Evolutionary conservation across 2,113 vertebrate species (phyloP), one percentile per base, ranked within the genome.

Genomic region (Pedetes capensis): DNA sequence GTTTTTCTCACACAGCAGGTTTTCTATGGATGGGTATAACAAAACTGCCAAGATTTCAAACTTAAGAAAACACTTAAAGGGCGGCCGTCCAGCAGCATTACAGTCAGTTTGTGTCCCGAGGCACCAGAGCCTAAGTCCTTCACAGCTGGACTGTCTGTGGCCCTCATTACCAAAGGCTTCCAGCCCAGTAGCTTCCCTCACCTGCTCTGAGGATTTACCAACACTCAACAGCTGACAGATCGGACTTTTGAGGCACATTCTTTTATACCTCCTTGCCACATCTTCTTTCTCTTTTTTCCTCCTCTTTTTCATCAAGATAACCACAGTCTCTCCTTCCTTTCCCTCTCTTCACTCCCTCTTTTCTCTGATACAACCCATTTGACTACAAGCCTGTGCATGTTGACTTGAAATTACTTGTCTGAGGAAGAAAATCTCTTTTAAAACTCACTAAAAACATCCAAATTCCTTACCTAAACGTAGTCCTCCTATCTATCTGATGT

Each of bases 11-110:
- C 6, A 5, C 84, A 92, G 87, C 96, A 59, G 3, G 25, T 95
- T 96, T 97, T 94, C 94, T 89, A 3, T 25, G 83, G 84, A 71
- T 20, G 78, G 8, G 1, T 81, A 34, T 92, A 64, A 90, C 29
- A 74, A 84, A 91, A 89, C 91, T 42, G 49, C 82, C 97, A 97
- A 96, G 93, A 91, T 37, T 92, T 96, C 93, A 96, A 63, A 29
- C 94, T 95, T 53, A 93, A 79, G 49, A 96, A 96, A 97, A 89
- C 2, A 90, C 86, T 95, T 95, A 89, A 91, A 79, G 49, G 76
- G 57, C 23, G 94, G 89, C 81, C 34, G 3, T 94, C 92, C 93
- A 80, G 87, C 95, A 61, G 59, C 95, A 59, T 74, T 80, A 9
- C n/a, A 75, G 72, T 91, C 32, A 42, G 32, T n/a, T 87, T 23